phyloP scores from a whole-genome alignment of 2,888 invertebrate species.

The Cataglyphis altisquamis region DNA sequence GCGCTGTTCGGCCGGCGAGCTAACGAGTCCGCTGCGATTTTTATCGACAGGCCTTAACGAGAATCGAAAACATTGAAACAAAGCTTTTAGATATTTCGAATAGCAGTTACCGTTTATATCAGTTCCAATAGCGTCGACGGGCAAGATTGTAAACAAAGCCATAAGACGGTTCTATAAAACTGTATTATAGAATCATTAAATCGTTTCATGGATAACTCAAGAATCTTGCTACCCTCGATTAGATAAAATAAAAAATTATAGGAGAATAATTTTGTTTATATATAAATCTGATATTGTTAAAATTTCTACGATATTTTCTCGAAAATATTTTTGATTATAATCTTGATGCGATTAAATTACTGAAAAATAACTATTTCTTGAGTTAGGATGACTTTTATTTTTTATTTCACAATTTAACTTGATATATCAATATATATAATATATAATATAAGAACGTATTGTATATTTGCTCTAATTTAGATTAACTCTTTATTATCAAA shows the following conservation, averaged over 20 bases:
- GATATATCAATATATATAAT: background rate
- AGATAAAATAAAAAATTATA: background rate
- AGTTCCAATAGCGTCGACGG: background rate
- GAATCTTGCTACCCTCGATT: background rate
- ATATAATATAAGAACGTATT: background rate
- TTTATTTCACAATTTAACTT: background rate
- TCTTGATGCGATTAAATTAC: background rate
- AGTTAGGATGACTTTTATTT: background rate
- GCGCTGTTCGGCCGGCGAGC: slow-evolving; percentile 15
- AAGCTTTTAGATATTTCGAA: slow-evolving; percentile 44
- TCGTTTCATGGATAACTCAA: slow-evolving; percentile 31
- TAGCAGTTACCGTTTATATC: slow-evolving; percentile 20
- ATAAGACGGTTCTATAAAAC: slow-evolving; percentile 64
- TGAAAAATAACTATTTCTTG: background rate
- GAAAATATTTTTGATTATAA: background rate
- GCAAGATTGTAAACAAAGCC: slow-evolving; percentile 59
- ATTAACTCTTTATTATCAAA: background rate
- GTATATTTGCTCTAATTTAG: background rate
- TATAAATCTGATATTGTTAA: background rate
- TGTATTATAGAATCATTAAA: slow-evolving; percentile 47
- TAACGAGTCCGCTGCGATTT: slow-evolving; percentile 46
- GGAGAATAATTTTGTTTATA: background rate
- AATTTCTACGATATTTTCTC: background rate
- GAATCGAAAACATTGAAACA: slow-evolving; percentile 22
- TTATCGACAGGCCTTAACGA: slow-evolving; percentile 36